Evolutionary conservation across 2,797 vertebrate genomes (phyloP).

Genomic region (Gallinago nigripennis): DNA sequence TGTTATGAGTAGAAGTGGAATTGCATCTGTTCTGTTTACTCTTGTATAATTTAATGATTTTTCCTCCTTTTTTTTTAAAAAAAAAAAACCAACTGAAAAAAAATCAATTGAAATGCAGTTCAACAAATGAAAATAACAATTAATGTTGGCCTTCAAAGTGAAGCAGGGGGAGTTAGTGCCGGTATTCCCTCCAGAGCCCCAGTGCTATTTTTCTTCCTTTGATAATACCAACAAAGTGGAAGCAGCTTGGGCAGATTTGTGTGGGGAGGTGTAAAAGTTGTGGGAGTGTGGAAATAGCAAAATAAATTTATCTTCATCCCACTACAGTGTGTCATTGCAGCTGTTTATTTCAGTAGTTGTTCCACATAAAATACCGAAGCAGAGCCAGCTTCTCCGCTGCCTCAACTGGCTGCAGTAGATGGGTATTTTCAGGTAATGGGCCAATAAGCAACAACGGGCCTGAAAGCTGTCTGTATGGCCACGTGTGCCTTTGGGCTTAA

Average conservation of each 20-base stretch:
- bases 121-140: slow-evolving; percentile 47
- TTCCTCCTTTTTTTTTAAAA: accelerated
- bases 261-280: slow-evolving; percentile 63
- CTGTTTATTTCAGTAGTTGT: slow-evolving; percentile 57
- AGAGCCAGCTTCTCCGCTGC: not conserved
- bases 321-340: slow-evolving; percentile 62
- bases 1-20: not conserved
- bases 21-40: not conserved
- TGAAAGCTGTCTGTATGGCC: not conserved
- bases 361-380: slow-evolving; percentile 27
- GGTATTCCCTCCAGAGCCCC: slow-evolving; percentile 40
- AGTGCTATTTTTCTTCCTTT: slow-evolving; percentile 46
- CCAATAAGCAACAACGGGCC: not conserved
- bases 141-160: slow-evolving; percentile 26
- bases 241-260: slow-evolving; percentile 66
- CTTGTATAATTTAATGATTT: not conserved
- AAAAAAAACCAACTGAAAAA: not conserved
- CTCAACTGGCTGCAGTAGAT: not conserved
- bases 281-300: slow-evolving; percentile 65
- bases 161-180: not conserved
- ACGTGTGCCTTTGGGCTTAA: accelerated
- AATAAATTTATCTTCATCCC: slow-evolving; percentile 68
- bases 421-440: not conserved
- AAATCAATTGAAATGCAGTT: slow-evolving; percentile 10
- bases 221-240: slow-evolving; percentile 58